Conservation (phyloP, 2,888 invertebrate genomes). For the Macaria notata region DNA sequence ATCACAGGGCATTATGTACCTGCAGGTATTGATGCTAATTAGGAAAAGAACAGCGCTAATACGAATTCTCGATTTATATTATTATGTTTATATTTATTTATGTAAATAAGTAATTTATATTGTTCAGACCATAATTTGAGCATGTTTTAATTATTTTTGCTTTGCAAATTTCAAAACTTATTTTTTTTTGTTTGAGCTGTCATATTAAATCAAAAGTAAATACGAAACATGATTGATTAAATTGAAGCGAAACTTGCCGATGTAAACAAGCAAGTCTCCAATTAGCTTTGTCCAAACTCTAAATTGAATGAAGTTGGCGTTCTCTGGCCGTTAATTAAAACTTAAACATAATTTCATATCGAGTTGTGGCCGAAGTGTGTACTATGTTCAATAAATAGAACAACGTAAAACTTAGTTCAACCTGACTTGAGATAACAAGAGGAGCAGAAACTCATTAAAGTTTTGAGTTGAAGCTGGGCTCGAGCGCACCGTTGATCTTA, state of each 20-base stretch:
- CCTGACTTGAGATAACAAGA: conserved; percentile 69
- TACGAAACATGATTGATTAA: conserved; percentile 10
- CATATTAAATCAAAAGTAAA: not conserved
- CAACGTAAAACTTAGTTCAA: conserved; percentile 60
- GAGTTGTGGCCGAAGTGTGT: conserved; percentile 53
- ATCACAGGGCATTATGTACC: conserved; percentile 3
- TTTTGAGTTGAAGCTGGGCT: conserved; percentile 62
- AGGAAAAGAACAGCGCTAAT: not conserved
- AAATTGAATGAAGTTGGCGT: conserved; percentile 49
- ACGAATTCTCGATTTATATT: too few relatives aligned
- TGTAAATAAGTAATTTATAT: too few relatives aligned
- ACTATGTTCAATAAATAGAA: conserved; percentile 66
- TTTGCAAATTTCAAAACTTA: too few relatives aligned
- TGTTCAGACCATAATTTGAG: too few relatives aligned
- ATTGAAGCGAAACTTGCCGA: conserved; percentile 15
- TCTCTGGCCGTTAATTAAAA: conserved; percentile 61
- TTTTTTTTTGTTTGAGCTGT: too few relatives aligned
- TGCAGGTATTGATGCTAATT: conserved; percentile 6
- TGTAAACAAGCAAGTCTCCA: conserved; percentile 31
- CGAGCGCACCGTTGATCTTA: conserved; percentile 59
- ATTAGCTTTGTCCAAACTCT: conserved; percentile 42
- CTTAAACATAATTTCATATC: conserved; percentile 63
- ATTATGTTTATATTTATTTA: too few relatives aligned
- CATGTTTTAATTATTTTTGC: too few relatives aligned
- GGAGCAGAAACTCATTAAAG: conserved; percentile 75